phyloP scores from a whole-genome alignment of 2,888 invertebrate genomes.

The Dromius quadrimaculatus region DNA sequence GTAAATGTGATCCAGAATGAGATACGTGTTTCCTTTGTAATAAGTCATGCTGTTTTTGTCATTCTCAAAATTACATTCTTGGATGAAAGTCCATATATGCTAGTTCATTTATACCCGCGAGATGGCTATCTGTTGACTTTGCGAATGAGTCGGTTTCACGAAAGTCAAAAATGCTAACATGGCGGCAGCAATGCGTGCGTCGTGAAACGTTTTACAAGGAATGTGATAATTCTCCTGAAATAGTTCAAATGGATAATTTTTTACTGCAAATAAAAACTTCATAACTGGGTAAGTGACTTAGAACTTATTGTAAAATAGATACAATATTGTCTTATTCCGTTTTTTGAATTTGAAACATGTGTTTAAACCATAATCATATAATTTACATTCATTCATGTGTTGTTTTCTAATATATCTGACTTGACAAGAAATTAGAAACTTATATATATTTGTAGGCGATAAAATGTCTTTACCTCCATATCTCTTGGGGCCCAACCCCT shows the following conservation, averaged over 20 bases:
- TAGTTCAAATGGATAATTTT: constrained; percentile 19
- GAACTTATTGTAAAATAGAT: not conserved
- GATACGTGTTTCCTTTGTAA: no score
- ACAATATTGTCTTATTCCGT: constrained; percentile 3
- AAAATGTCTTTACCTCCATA: constrained; percentile 84
- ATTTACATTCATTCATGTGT: not conserved
- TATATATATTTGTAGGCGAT: constrained; percentile 45
- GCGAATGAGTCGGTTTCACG: no score
- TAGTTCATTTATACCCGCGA: no score
- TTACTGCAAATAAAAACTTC: not conserved
- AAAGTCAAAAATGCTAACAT: not conserved
- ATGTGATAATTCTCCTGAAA: constrained; percentile 23
- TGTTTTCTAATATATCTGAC: not conserved
- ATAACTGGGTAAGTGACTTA: constrained; percentile 9
- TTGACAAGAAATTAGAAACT: no score
- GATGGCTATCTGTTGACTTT: no score
- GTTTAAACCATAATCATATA: constrained; percentile 24
- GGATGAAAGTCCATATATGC: no score
- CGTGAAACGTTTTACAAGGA: constrained; percentile 21
- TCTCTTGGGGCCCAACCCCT: constrained; percentile 79
- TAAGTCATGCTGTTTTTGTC: no score
- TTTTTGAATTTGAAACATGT: constrained; percentile 29
- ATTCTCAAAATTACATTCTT: no score
- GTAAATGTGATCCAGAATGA: no score
- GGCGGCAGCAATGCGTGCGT: constrained; percentile 27